These are phyloP conservation scores for Desmophyllum pertusum DNA, from an alignment of 92 coral and sea anemone genomes.

Conservation along the genomic window DNA sequence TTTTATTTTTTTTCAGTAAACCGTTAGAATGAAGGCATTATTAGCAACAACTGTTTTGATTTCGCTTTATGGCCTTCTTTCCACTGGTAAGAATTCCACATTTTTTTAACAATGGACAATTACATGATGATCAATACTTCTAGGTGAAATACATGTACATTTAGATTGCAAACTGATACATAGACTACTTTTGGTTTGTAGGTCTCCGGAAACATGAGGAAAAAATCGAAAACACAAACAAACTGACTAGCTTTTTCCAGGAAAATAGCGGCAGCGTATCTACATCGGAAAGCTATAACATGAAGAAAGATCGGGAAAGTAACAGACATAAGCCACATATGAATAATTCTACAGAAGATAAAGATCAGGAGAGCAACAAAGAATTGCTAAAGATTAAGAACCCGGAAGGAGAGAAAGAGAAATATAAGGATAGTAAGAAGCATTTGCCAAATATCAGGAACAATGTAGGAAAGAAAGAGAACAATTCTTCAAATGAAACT, in stretches of 20 bases:
- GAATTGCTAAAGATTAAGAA: neutral
- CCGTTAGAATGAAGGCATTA: constrained; percentile 22
- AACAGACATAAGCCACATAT: neutral
- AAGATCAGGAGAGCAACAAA: neutral
- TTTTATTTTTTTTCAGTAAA: constrained; percentile 22
- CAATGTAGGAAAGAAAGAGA: neutral
- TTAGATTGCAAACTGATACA: neutral
- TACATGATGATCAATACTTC: neutral
- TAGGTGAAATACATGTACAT: neutral
- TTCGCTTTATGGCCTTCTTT: neutral
- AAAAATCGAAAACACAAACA: neutral
- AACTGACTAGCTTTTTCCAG: constrained; percentile 11
- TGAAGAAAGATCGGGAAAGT: neutral
- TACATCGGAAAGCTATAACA: neutral
- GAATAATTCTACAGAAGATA: neutral
- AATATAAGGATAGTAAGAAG: neutral
- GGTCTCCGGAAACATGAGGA: constrained; percentile 13
- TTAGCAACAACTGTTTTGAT: constrained; percentile 3
- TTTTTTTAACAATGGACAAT: neutral
- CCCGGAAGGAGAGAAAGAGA: neutral
- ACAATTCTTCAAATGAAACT: neutral
- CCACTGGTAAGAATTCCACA: constrained; percentile 9
- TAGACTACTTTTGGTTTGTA: neutral
- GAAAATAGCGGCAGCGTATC: constrained; percentile 17
- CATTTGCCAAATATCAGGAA: neutral